Evolutionary conservation across 1,140 invertebrate species (phyloP).

Genomic region (Drosophila asahinai): DNA sequence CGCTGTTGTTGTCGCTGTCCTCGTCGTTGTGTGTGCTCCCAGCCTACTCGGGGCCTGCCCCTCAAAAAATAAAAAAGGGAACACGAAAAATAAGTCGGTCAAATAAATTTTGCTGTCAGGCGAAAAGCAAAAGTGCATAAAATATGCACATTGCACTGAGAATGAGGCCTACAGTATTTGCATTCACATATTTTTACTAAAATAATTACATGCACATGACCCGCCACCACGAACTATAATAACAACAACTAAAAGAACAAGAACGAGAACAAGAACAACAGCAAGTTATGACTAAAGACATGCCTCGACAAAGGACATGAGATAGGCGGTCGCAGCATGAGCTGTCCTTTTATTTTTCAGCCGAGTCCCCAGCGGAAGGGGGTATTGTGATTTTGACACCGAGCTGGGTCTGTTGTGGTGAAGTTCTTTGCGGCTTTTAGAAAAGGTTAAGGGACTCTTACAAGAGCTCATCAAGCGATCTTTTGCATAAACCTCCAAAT

Average conservation of each 20-base stretch:
- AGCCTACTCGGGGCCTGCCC: slow-evolving; percentile 3
- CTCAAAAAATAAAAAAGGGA: slow-evolving; percentile 18
- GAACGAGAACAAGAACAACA: slow-evolving; percentile 40
- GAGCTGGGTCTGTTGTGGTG: not conserved
- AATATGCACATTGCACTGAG: slow-evolving; percentile 52
- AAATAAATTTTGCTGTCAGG: slow-evolving; percentile 75
- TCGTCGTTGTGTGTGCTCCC: slow-evolving; percentile 7
- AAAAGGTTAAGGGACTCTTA: not conserved
- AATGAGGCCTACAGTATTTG: slow-evolving; percentile 75
- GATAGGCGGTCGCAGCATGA: slow-evolving; percentile 51
- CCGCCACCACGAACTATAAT: slow-evolving; percentile 32
- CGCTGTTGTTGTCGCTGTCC: slow-evolving; percentile 27
- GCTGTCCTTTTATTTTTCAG: slow-evolving; percentile 25
- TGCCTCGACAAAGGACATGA: slow-evolving; percentile 42
- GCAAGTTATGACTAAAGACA: slow-evolving; percentile 72
- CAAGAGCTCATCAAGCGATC: not conserved
- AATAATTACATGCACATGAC: slow-evolving; percentile 81
- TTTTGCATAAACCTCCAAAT: not conserved
- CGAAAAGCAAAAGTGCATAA: slow-evolving; percentile 78
- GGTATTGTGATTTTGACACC: not conserved
- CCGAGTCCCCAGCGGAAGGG: no score
- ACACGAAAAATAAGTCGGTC: slow-evolving; percentile 61
- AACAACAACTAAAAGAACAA: slow-evolving; percentile 38
- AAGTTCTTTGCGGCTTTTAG: not conserved
- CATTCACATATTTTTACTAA: slow-evolving; percentile 77